Evolutionary conservation across 2,797 vertebrate genomes (phyloP).

Genomic region (Oreonectes daqikongensis): DNA sequence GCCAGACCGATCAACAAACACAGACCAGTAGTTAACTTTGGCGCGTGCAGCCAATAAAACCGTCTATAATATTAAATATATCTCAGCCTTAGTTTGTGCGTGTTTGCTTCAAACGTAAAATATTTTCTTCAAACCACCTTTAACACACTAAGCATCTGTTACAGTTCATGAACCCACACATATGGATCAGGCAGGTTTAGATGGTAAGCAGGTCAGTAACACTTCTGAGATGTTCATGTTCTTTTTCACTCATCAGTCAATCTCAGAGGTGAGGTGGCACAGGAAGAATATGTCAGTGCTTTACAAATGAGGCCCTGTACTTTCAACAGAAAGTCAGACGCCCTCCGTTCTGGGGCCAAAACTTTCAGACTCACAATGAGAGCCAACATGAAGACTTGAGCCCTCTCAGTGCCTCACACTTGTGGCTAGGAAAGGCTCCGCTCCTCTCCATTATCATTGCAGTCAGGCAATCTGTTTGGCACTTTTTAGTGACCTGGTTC

Average conservation of each 20-base stretch:
- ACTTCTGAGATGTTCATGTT: background rate
- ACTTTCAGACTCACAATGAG: constrained; percentile 60
- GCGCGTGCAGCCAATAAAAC: too few relatives aligned
- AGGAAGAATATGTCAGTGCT: background rate
- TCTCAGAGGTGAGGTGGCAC: background rate
- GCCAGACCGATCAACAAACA: too few relatives aligned
- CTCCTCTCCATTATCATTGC: constrained; percentile 35
- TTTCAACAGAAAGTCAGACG: constrained; percentile 32
- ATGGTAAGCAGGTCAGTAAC: background rate
- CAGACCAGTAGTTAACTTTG: too few relatives aligned
- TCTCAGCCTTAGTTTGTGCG: background rate
- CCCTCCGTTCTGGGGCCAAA: constrained; percentile 60
- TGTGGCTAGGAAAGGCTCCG: constrained; percentile 22
- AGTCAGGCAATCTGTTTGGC: constrained; percentile 25
- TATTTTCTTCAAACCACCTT: background rate
- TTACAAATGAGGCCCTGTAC: constrained; percentile 10
- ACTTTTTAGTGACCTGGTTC: constrained; percentile 1
- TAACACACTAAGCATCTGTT: background rate
- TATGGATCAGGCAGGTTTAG: background rate
- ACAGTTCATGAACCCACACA: background rate
- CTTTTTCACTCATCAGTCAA: background rate
- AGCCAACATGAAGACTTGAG: constrained; percentile 72
- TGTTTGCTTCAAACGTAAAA: background rate
- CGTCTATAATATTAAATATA: too few relatives aligned
- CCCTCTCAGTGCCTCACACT: constrained; percentile 27